Evolutionary conservation across 2,113 vertebrate genomes (phyloP).

Genomic region (Elaphurus davidianus): DNA sequence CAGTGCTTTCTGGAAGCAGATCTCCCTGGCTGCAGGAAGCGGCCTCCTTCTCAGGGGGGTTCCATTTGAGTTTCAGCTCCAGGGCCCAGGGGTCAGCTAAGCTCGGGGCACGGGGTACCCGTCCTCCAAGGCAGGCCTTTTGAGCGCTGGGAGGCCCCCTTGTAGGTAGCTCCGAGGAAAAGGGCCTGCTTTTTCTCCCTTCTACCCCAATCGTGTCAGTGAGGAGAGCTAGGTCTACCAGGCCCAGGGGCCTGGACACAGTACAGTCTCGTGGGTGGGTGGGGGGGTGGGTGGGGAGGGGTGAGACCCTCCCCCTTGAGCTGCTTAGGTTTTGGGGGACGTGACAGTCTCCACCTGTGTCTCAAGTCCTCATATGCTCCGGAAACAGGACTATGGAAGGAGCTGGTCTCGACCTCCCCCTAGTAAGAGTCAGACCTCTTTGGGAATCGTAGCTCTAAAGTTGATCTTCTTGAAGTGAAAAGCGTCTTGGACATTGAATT

Average conservation of each 20-base stretch:
- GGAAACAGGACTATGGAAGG: neutral
- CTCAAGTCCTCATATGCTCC: neutral
- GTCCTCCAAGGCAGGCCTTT: neutral
- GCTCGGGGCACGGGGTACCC: neutral
- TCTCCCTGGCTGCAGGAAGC: neutral
- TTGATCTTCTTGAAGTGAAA: neutral
- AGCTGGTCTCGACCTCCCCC: neutral
- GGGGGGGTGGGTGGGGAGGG: neutral
- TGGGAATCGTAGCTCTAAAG: neutral
- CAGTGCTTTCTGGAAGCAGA: neutral
- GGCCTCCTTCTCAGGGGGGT: neutral
- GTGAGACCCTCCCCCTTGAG: neutral
- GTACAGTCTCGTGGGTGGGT: neutral
- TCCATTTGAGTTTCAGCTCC: neutral
- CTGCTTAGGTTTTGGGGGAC: neutral
- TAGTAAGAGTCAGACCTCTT: neutral
- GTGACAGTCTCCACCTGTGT: accelerated
- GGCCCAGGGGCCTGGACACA: neutral
- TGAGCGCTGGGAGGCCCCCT: neutral
- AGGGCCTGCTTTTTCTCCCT: neutral
- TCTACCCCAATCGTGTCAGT: neutral
- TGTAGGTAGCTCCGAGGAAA: neutral
- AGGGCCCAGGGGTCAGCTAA: neutral
- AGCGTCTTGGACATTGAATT: neutral
- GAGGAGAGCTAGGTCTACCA: neutral